A percentile compares a stretch with the other conserved stretches of the same genome.
Conservation (phyloP, 2,888 invertebrate species). For the Brachycybe producta region DNA sequence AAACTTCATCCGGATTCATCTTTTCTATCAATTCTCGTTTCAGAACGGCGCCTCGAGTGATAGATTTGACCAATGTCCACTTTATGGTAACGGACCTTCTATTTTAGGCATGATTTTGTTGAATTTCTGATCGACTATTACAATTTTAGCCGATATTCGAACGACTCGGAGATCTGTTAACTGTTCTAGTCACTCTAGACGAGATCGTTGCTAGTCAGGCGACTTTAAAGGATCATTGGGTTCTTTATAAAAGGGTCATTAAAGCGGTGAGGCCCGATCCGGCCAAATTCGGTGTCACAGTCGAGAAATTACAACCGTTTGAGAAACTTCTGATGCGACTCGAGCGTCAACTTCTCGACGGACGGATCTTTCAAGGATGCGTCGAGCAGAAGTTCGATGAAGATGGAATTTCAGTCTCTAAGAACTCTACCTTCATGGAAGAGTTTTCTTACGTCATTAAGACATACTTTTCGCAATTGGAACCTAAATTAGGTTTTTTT, state of each 20-base stretch:
- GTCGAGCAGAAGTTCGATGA: slow-evolving; percentile 37
- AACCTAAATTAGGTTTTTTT: slow-evolving; percentile 23
- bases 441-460: slow-evolving; percentile 55
- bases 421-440: slow-evolving; percentile 40
- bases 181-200: slow-evolving; percentile 48
- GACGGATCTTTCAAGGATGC: slow-evolving; percentile 54
- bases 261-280: slow-evolving; percentile 53
- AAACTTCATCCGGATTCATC: neutral
- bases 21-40: slow-evolving; percentile 19
- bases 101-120: no score
- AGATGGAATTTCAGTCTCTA: slow-evolving; percentile 31
- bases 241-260: slow-evolving; percentile 58
- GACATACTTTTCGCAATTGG: slow-evolving; percentile 38
- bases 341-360: slow-evolving; percentile 50
- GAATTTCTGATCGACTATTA: neutral
- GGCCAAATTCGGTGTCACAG: slow-evolving; percentile 44
- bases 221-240: slow-evolving; percentile 56
- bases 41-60: slow-evolving; percentile 31
- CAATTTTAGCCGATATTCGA: slow-evolving; percentile 33
- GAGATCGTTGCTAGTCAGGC: slow-evolving; percentile 45
- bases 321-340: slow-evolving; percentile 56
- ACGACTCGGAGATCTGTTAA: slow-evolving; percentile 39
- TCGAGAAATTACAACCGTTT: slow-evolving; percentile 51
- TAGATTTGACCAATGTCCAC: slow-evolving; percentile 35
- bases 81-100: slow-evolving; percentile 28